Evolutionary conservation across 2,797 vertebrate genomes (phyloP), one percentile per base, ranked within the genome.

Genomic region (Pipistrellus nathusii): DNA sequence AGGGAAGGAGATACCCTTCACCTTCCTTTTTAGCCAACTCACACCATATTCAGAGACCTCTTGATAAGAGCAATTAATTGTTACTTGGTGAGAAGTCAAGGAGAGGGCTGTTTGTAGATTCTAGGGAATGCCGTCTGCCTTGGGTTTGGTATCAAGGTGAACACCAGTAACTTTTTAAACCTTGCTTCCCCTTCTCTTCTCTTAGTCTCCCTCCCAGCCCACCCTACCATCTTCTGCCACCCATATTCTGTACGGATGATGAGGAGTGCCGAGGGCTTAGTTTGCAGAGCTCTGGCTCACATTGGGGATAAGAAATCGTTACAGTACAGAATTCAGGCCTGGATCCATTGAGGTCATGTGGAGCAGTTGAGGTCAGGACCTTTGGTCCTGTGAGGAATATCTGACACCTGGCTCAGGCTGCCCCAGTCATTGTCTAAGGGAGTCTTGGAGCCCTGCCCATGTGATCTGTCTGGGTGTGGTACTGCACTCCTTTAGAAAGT

Each of bases 81-180:
- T 38, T 80, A 12, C 25, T 41, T 72, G 44, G 62, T 84, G 78
- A 94, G 53, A 84, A 51, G 73, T 88, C 48, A 84, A 64, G n/a
- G 53, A 35, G 21, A 89, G 14, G 1, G 6, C 23, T 57, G 23
- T 66, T 90, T 80, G n/a, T 32, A 80, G 75, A 72, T 77, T 75
- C 72, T 41, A 46, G n/a, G 12, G 12, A 84, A 15, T 48, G 32
- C 10, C 32, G 4, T 64, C 13, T 91, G 77, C 46, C 75, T 88
- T 76, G 44, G 11, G 32, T 35, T 72, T 66, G 41, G 13, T 38
- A 44, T 85, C 46, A 41, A 85, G 13, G 23, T 18, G 55, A 68
- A 53, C 5, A 69, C 21, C 44, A 38, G 3, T 25, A 55, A 57
- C 48, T 57, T 46, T 55, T 38, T 46, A 20, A 71, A 8, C 20